These are phyloP conservation scores for Caenorhabditis angaria DNA, from an alignment of 2,888 invertebrate species.

Conservation along the genomic window DNA sequence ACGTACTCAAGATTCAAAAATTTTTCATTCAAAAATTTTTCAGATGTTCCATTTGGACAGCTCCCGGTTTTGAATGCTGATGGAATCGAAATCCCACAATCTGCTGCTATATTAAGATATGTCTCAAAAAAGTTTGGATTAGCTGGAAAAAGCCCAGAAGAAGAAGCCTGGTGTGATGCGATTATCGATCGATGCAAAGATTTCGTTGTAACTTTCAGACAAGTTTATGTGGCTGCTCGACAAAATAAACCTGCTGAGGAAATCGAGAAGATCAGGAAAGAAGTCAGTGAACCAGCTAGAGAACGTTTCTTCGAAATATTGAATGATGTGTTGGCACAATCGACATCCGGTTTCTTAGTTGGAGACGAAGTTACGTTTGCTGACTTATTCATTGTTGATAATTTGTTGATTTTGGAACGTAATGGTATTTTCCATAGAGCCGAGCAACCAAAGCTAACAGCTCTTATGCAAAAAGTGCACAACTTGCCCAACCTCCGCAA, in stretches of 20 bases:
- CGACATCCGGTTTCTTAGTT: constrained; percentile 33
- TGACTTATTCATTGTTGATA: constrained; percentile 38
- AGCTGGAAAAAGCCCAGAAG: constrained; percentile 44
- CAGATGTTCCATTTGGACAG: constrained; percentile 29
- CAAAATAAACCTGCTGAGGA: constrained; percentile 12
- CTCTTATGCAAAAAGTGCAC: constrained; percentile 13
- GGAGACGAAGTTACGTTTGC: constrained; percentile 37
- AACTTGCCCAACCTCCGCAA: constrained; percentile 13
- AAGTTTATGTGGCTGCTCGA: constrained; percentile 17
- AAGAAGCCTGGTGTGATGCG: constrained; percentile 45
- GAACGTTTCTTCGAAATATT: constrained; percentile 23
- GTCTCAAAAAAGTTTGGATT: constrained; percentile 42
- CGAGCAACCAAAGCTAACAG: constrained; percentile 9
- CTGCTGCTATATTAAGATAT: constrained; percentile 35
- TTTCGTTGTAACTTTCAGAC: constrained; percentile 18
- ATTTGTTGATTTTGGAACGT: constrained; percentile 20
- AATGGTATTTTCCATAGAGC: constrained; percentile 13
- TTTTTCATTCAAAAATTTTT: not conserved
- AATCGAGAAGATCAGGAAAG: constrained; percentile 11
- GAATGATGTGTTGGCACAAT: constrained; percentile 22
- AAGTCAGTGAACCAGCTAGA: constrained; percentile 27
- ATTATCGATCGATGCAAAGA: constrained; percentile 44
- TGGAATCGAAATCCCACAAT: constrained; percentile 39
- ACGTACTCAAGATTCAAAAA: not conserved
- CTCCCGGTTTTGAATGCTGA: constrained; percentile 29